phyloP scores from a whole-genome alignment of 2,113 vertebrate genomes.

The Desmodus rotundus region DNA sequence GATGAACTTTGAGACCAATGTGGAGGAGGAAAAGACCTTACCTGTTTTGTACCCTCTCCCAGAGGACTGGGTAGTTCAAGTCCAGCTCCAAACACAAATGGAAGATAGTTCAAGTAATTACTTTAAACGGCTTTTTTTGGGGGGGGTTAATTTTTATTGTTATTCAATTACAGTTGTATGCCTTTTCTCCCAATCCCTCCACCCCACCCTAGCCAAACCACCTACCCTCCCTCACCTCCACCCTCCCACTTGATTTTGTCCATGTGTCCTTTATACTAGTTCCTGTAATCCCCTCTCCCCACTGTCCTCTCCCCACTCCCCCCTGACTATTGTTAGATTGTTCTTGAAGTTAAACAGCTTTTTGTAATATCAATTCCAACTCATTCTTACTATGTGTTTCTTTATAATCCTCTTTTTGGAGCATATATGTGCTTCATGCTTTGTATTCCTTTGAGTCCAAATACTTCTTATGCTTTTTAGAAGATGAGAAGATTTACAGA shows the following conservation, averaged over 20 bases:
- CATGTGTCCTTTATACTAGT: too few relatives aligned
- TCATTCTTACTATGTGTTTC: not conserved
- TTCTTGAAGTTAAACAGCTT: too few relatives aligned
- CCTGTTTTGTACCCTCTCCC: not conserved
- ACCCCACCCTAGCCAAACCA: too few relatives aligned
- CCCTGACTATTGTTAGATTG: too few relatives aligned
- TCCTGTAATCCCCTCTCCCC: too few relatives aligned
- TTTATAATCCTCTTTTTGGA: not conserved
- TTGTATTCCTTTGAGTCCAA: not conserved
- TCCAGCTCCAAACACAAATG: not conserved
- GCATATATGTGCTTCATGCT: not conserved
- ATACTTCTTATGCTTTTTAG: not conserved
- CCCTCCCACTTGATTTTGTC: too few relatives aligned
- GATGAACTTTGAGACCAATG: not conserved
- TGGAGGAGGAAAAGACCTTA: not conserved
- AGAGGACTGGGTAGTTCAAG: not conserved
- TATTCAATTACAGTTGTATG: too few relatives aligned
- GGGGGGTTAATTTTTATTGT: too few relatives aligned
- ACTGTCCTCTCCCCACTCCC: too few relatives aligned
- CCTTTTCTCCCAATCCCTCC: too few relatives aligned
- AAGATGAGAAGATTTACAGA: not conserved
- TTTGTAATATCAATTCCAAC: not conserved
- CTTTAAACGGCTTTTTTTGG: not conserved
- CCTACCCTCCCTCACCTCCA: too few relatives aligned
- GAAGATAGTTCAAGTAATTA: not conserved